A percentile compares a stretch with the other conserved stretches of the same genome.
phyloP scores from a whole-genome alignment of 2,888 invertebrate species.

The Troides oblongomaculatus region DNA sequence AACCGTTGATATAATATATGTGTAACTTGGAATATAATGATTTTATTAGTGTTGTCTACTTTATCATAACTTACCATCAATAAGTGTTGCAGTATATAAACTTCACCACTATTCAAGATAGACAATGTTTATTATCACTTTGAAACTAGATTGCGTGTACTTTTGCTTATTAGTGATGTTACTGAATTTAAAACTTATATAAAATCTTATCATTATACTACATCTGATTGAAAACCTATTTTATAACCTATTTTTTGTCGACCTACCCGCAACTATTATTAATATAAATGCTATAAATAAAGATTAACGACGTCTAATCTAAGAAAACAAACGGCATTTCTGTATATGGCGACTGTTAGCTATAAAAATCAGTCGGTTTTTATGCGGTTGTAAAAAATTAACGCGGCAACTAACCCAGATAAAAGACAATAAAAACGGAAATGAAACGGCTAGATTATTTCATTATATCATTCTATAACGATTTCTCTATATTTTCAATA shows the following conservation, averaged over 20 bases:
- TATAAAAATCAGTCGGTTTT: constrained; percentile 1
- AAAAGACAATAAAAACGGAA: neutral
- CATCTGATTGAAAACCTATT: neutral
- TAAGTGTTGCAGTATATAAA: too few species aligned
- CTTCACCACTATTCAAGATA: too few species aligned
- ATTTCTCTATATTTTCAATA: neutral
- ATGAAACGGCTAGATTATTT: neutral
- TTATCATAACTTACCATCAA: too few species aligned
- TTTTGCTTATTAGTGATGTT: too few species aligned
- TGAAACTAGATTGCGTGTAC: too few species aligned
- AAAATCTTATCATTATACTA: too few species aligned
- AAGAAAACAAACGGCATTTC: constrained; percentile 1
- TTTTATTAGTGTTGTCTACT: too few species aligned
- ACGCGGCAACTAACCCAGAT: neutral
- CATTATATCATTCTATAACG: neutral
- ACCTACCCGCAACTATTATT: neutral
- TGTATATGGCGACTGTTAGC: constrained; percentile 1
- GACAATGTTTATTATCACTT: too few species aligned
- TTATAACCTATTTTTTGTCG: neutral
- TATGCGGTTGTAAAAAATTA: constrained; percentile 3
- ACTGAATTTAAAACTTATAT: too few species aligned
- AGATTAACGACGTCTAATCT: neutral
- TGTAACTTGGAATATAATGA: too few species aligned
- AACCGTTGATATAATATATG: too few species aligned
- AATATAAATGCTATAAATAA: neutral